These are phyloP conservation scores for Microvelia longipes DNA, from an alignment of 1,140 invertebrate genomes.

Conservation along the genomic window DNA sequence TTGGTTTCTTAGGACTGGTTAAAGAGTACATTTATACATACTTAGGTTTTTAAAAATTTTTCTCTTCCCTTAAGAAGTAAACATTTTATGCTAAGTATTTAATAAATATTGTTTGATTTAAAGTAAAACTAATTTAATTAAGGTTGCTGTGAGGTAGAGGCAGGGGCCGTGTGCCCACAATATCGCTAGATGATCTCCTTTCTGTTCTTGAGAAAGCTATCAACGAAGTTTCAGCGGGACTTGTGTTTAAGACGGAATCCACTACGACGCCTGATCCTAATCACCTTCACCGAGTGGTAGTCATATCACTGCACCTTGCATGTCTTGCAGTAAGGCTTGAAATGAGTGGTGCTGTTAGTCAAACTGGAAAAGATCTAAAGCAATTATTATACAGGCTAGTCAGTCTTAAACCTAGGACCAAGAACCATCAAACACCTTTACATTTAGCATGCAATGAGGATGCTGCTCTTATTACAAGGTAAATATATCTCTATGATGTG, in stretches of 20 bases:
- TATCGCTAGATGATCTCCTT: slow-evolving; percentile 64
- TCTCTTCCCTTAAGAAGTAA: no score
- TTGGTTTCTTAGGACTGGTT: no score
- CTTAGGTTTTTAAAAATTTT: no score
- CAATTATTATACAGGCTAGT: slow-evolving; percentile 20
- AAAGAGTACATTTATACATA: no score
- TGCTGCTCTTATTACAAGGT: slow-evolving; percentile 35
- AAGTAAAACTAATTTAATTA: background rate
- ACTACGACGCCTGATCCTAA: slow-evolving; percentile 41
- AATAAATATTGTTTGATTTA: no score
- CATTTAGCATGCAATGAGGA: slow-evolving; percentile 62
- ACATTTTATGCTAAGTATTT: no score
- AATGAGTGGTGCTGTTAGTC: background rate
- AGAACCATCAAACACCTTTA: slow-evolving; percentile 55
- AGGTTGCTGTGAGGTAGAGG: slow-evolving; percentile 25
- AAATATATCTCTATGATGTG: background rate
- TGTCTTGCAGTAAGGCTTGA: slow-evolving; percentile 36
- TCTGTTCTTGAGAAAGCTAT: slow-evolving; percentile 64
- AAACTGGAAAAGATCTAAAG: slow-evolving; percentile 40
- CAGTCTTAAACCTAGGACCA: slow-evolving; percentile 29
- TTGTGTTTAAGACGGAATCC: background rate
- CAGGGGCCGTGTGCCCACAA: slow-evolving; percentile 55
- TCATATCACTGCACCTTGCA: slow-evolving; percentile 70
- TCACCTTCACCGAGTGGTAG: slow-evolving; percentile 63
- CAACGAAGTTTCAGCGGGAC: slow-evolving; percentile 40